phyloP scores from a whole-genome alignment of 92 coral and sea anemone species.

The Siderastrea siderea region DNA sequence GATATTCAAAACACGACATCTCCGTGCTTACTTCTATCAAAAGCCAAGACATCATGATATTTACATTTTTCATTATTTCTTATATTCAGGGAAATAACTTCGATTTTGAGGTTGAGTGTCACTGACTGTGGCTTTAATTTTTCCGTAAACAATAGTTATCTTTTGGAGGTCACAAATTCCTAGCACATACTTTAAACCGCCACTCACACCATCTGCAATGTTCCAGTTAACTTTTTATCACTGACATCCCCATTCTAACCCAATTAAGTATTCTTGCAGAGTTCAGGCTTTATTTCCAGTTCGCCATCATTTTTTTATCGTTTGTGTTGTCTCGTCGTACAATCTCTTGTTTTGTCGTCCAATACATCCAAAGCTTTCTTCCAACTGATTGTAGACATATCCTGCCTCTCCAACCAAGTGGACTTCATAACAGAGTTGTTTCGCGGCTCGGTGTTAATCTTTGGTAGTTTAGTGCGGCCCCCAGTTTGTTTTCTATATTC shows the following conservation, averaged over 20 bases:
- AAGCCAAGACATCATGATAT: no score
- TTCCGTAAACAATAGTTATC: no score
- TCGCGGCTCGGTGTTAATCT: constrained; percentile 61
- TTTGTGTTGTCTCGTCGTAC: constrained; percentile 29
- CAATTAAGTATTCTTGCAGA: background rate
- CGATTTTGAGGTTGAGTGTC: no score
- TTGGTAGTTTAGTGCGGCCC: constrained; percentile 74
- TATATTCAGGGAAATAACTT: no score
- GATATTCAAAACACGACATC: no score
- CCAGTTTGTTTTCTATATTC: constrained; percentile 53
- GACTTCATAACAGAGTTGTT: constrained; percentile 22
- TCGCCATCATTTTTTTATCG: background rate
- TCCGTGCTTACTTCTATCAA: no score
- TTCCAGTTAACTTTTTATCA: background rate
- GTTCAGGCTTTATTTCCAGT: background rate
- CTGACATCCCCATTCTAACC: background rate
- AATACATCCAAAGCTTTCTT: constrained; percentile 80
- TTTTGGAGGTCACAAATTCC: no score
- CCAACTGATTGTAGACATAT: constrained; percentile 79
- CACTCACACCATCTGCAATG: background rate
- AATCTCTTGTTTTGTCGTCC: constrained; percentile 60
- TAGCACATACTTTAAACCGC: background rate
- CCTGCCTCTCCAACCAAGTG: constrained; percentile 80
- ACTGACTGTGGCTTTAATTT: no score
- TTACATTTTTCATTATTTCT: background rate